These are phyloP conservation scores for Apamea crenata DNA, from an alignment of 2,888 invertebrate species.

Conservation along the genomic window DNA sequence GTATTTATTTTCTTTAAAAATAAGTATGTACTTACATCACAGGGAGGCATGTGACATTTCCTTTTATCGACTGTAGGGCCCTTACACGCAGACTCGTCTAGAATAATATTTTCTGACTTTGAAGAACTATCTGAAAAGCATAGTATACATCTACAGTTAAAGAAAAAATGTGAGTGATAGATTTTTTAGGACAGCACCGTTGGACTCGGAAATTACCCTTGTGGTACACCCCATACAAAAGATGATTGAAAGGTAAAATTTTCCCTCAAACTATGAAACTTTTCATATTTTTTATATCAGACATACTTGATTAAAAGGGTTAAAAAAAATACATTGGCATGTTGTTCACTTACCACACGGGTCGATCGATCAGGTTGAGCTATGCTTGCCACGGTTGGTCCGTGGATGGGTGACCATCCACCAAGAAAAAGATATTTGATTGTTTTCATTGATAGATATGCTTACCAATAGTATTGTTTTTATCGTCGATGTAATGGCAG, in stretches of 20 bases:
- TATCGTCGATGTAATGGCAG: slow-evolving; percentile 83
- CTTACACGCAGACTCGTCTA: slow-evolving; percentile 83
- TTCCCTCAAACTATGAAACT: neutral
- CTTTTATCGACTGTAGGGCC: slow-evolving; percentile 79
- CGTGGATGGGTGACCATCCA: neutral
- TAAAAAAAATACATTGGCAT: neutral
- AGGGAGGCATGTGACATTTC: slow-evolving; percentile 86
- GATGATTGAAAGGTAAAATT: neutral
- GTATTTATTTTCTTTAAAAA: neutral
- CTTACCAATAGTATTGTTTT: slow-evolving; percentile 77
- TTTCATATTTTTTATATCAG: neutral
- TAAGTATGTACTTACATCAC: slow-evolving; percentile 78
- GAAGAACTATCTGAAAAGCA: slow-evolving; percentile 76
- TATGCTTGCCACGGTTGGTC: too few species aligned
- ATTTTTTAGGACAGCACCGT: neutral
- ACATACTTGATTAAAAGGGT: neutral
- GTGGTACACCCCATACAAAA: neutral
- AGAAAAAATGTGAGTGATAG: neutral
- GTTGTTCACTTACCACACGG: neutral
- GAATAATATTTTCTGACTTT: slow-evolving; percentile 76
- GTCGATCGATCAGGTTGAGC: too few species aligned
- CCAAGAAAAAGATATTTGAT: neutral
- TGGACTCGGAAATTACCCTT: neutral
- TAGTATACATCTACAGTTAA: neutral
- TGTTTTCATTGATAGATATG: neutral